A percentile compares a stretch with the other conserved stretches of the same genome.
Conservation (phyloP, 2,888 invertebrate genomes). For the Dyspetes luteomarginatus region DNA sequence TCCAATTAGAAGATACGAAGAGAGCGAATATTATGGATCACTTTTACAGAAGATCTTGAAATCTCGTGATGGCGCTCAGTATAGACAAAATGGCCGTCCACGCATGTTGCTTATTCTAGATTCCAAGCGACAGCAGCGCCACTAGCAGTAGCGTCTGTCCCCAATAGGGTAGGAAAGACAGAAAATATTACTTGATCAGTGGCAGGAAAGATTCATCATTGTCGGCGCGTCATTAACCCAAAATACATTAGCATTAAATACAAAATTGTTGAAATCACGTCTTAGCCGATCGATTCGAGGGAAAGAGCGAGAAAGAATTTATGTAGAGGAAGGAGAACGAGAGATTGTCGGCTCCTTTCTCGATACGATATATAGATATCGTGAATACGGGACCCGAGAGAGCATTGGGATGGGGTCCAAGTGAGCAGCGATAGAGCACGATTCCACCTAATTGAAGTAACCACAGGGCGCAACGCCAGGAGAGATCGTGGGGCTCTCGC, state of each 20-base stretch:
- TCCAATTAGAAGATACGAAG: too few species aligned
- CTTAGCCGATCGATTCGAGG: constrained; percentile 74
- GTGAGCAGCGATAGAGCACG: constrained; percentile 74
- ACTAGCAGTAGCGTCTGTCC: neutral
- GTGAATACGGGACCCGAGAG: constrained; percentile 44
- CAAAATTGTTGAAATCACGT: constrained; percentile 79
- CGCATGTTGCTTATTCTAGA: neutral
- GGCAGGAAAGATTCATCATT: constrained; percentile 1
- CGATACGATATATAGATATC: constrained; percentile 68
- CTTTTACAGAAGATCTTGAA: too few species aligned
- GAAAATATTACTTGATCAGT: neutral
- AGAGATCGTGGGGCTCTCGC: constrained; percentile 66
- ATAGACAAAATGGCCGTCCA: neutral
- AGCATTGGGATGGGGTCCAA: constrained; percentile 41
- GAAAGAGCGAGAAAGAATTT: neutral
- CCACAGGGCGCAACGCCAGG: constrained; percentile 79
- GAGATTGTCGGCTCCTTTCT: constrained; percentile 57
- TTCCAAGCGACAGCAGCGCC: neutral
- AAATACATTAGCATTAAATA: constrained; percentile 80
- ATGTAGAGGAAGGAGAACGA: constrained; percentile 5
- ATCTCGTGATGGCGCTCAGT: too few species aligned
- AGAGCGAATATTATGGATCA: too few species aligned
- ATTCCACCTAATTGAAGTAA: constrained; percentile 82
- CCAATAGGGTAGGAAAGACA: neutral
- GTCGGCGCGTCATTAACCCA: constrained; percentile 73